phyloP scores from a whole-genome alignment of 2,888 invertebrate species.

The Callimorpha dominula region DNA sequence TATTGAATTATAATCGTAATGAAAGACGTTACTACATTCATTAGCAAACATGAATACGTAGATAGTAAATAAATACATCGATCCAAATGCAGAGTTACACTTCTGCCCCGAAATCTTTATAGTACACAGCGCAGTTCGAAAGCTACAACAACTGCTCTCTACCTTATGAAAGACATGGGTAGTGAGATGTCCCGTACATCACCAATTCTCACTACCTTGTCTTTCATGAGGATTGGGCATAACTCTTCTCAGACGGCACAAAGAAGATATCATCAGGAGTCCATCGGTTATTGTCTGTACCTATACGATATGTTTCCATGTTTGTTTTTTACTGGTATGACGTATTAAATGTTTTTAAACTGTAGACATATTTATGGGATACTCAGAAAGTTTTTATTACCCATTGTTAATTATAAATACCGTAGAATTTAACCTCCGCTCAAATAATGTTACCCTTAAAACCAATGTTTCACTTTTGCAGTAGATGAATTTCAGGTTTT shows the following conservation, averaged over 20 bases:
- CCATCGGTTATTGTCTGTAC: constrained; percentile 4
- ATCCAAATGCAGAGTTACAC: constrained; percentile 40
- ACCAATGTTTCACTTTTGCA: neutral
- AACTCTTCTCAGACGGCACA: constrained; percentile 49
- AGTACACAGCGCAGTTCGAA: constrained; percentile 26
- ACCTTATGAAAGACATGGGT: constrained; percentile 98
- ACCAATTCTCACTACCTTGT: constrained; percentile 97
- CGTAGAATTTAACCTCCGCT: neutral
- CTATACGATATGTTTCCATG: neutral
- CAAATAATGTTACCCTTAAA: neutral
- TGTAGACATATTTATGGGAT: neutral
- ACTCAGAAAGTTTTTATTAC: neutral
- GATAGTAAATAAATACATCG: neutral
- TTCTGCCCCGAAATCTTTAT: constrained; percentile 23
- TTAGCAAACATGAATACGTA: neutral
- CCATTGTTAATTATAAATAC: neutral
- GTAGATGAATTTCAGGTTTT: neutral
- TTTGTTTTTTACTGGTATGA: neutral
- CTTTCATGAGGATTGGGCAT: constrained; percentile 94
- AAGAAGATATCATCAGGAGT: constrained; percentile 43
- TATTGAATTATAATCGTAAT: neutral
- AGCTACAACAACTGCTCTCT: constrained; percentile 70
- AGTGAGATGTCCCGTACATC: constrained; percentile 95
- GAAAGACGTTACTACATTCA: constrained; percentile 30
- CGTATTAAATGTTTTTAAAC: neutral